These are phyloP conservation scores for Drosophila pegasa DNA, from an alignment of 2,888 invertebrate genomes.

Conservation along the genomic window DNA sequence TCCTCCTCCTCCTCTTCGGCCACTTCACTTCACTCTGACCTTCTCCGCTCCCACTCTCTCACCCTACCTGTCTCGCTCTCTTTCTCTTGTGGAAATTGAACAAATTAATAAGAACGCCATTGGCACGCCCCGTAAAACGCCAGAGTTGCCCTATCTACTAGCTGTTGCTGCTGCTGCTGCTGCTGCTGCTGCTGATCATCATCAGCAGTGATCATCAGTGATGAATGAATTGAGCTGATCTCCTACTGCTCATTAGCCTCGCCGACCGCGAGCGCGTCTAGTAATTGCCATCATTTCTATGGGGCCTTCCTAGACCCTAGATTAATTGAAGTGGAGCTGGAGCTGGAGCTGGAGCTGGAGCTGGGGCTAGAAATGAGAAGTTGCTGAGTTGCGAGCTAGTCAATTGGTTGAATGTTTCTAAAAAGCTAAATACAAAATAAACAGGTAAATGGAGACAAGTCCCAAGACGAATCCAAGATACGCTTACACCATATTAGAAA, in stretches of 20 bases:
- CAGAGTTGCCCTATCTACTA: slow-evolving; percentile 19
- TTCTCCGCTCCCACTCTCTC: neutral
- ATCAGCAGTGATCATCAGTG: slow-evolving; percentile 64
- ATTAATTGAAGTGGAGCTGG: slow-evolving; percentile 61
- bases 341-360: slow-evolving; percentile 5
- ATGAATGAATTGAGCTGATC: slow-evolving; percentile 75
- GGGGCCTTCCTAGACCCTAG: slow-evolving; percentile 58
- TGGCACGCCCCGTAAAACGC: slow-evolving; percentile 72
- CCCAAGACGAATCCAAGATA: slow-evolving; percentile 19
- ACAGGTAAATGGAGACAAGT: neutral
- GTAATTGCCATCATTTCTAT: slow-evolving; percentile 75
- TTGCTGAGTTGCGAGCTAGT: slow-evolving; percentile 18
- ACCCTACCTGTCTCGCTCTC: neutral
- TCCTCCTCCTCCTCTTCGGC: neutral
- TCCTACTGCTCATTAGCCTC: slow-evolving; percentile 59
- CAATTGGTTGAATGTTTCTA: slow-evolving; percentile 42
- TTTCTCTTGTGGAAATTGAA: slow-evolving; percentile 61
- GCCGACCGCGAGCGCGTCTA: slow-evolving; percentile 63
- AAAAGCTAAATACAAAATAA: slow-evolving; percentile 12
- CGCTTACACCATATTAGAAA: slow-evolving; percentile 11
- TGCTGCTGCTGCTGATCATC: slow-evolving; percentile 13
- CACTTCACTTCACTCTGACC: neutral
- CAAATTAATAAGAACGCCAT: slow-evolving; percentile 77
- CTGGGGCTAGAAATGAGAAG: slow-evolving; percentile 2
- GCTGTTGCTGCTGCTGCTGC: slow-evolving; percentile 1